Conservation (phyloP, 35 echinoderm and acorn worm genomes). For the Stichopus chloronotus region DNA sequence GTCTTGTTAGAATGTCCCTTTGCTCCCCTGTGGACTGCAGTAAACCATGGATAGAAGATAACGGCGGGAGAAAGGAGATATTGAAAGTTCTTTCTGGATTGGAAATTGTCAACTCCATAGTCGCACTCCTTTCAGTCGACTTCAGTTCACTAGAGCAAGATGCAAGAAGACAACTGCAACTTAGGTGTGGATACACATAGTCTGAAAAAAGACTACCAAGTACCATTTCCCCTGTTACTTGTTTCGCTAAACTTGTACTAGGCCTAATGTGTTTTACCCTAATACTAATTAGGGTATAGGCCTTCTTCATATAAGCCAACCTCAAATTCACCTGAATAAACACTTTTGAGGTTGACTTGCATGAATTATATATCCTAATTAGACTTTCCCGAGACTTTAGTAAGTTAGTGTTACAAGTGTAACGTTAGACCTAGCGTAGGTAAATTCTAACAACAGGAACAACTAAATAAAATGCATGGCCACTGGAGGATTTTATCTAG, state of each 20-base stretch:
- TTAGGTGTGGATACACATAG: conserved; percentile 66
- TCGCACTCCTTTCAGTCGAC: conserved; percentile 92
- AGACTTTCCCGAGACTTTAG: too few species aligned
- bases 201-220: not conserved
- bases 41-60: conserved; percentile 82
- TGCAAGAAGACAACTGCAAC: conserved; percentile 86
- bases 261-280: too few species aligned
- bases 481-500: too few species aligned
- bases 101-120: conserved; percentile 97
- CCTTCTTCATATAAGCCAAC: too few species aligned
- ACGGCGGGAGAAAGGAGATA: conserved; percentile 80
- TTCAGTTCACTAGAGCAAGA: conserved; percentile 95
- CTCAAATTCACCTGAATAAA: too few species aligned
- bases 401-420: too few species aligned
- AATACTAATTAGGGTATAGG: too few species aligned
- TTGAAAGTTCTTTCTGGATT: conserved; percentile 87
- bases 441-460: too few species aligned
- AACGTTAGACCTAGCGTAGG: too few species aligned
- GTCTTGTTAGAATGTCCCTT: conserved; percentile 94
- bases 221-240: not conserved
- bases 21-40: conserved; percentile 91
- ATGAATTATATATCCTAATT: too few species aligned
- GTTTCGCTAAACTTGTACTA: not conserved
- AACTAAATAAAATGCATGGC: too few species aligned
- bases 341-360: too few species aligned